Conservation (phyloP, 1,140 invertebrate species). For the Nymphalis io region DNA sequence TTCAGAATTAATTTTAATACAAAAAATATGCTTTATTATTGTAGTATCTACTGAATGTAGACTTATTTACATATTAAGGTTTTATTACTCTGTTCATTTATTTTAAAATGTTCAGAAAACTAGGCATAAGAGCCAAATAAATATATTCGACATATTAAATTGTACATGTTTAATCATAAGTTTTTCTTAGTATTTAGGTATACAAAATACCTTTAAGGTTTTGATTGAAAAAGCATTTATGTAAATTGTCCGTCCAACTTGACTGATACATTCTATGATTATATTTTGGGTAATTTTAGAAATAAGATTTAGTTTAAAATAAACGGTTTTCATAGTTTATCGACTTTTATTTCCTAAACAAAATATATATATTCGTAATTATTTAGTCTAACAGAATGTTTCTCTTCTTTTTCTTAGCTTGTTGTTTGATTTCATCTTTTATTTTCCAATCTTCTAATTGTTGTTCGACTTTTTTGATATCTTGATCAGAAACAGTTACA, state of each 20-base stretch:
- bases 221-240: conserved; percentile 34
- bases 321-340: background rate
- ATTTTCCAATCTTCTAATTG: conserved; percentile 77
- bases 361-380: background rate
- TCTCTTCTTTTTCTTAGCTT: conserved; percentile 67
- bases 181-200: conserved; percentile 28
- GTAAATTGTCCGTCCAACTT: conserved; percentile 59
- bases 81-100: background rate
- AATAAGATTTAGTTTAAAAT: conserved; percentile 6
- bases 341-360: conserved; percentile 1
- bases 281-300: conserved; percentile 8
- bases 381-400: conserved; percentile 40
- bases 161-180: conserved; percentile 25
- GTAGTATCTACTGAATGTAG: conserved; percentile 1
- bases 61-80: background rate
- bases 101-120: background rate
- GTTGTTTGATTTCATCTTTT: conserved; percentile 64
- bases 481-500: conserved; percentile 84
- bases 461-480: conserved; percentile 83
- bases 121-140: background rate
- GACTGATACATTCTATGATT: conserved; percentile 27
- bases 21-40: conserved; percentile 4
- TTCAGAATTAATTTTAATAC: background rate
- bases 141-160: conserved; percentile 16
- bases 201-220: conserved; percentile 27